A percentile compares a stretch with the other conserved stretches of the same genome.
Evolutionary conservation across 2,113 vertebrate species (phyloP).

Genomic region (Hippocampus barbouri): DNA sequence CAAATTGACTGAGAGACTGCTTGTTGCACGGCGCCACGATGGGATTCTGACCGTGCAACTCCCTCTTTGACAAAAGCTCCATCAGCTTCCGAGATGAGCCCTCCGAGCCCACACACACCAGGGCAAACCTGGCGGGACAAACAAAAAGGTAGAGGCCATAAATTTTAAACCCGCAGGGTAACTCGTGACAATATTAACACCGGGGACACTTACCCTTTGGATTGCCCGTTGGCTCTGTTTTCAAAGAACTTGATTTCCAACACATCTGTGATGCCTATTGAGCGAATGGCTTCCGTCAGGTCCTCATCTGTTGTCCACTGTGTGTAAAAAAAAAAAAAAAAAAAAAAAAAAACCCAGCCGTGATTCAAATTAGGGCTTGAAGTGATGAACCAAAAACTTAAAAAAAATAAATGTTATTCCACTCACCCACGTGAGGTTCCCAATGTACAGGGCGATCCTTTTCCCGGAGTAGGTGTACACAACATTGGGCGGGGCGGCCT

Average conservation of each 20-base stretch:
- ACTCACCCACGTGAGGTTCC: slow-evolving; percentile 96
- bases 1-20: slow-evolving; percentile 98
- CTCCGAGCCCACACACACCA: slow-evolving; percentile 96
- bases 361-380: neutral
- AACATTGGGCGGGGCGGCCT: slow-evolving; percentile 87
- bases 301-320: slow-evolving; percentile 99
- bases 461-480: slow-evolving; percentile 96
- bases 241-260: slow-evolving; percentile 99
- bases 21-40: slow-evolving; percentile 98
- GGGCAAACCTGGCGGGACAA: slow-evolving; percentile 81
- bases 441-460: slow-evolving; percentile 94
- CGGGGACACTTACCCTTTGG: slow-evolving; percentile 84
- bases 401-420: too few relatives aligned
- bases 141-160: neutral
- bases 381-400: neutral
- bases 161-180: neutral
- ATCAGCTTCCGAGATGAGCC: slow-evolving; percentile 93
- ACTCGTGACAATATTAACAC: neutral
- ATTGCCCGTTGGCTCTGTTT: slow-evolving; percentile 97
- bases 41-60: slow-evolving; percentile 96
- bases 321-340: slow-evolving; percentile 46
- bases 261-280: slow-evolving; percentile 93
- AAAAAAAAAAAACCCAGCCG: slow-evolving; percentile 9
- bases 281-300: slow-evolving; percentile 93
- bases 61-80: slow-evolving; percentile 94